A percentile compares a stretch with the other conserved stretches of the same genome.
phyloP scores from a whole-genome alignment of 1,140 invertebrate species.

The Pseudomyrmex dendroicus region DNA sequence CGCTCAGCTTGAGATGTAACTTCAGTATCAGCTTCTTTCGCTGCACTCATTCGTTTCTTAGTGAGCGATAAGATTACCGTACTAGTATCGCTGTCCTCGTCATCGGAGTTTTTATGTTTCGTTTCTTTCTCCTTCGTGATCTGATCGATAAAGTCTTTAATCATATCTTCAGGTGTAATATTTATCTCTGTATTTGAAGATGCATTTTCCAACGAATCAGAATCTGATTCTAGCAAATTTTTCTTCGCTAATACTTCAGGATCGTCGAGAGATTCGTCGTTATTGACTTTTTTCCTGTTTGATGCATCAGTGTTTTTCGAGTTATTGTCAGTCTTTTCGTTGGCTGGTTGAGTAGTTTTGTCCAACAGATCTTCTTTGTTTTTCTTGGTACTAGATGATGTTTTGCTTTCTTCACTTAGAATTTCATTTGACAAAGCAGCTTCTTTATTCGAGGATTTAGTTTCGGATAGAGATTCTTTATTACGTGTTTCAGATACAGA shows the following conservation, averaged over 20 bases:
- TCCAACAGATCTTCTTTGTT: neutral
- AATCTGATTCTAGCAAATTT: constrained; percentile 47
- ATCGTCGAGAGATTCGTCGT: constrained; percentile 3
- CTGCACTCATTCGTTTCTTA: neutral
- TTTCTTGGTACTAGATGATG: neutral
- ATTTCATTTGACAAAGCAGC: neutral
- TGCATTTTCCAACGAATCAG: constrained; percentile 24
- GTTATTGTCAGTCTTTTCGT: too few relatives aligned
- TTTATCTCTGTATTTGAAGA: neutral
- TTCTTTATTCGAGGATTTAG: too few relatives aligned
- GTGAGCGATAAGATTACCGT: neutral
- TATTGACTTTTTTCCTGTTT: neutral
- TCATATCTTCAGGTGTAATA: neutral
- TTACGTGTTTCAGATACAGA: too few relatives aligned
- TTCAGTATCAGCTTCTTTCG: neutral
- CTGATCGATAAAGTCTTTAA: neutral
- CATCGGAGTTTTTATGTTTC: too few relatives aligned
- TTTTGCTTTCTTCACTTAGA: neutral
- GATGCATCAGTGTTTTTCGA: neutral
- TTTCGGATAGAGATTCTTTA: neutral
- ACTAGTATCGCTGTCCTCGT: constrained; percentile 17
- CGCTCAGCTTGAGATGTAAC: neutral
- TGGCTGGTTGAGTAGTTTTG: neutral
- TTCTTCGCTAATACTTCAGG: constrained; percentile 43
- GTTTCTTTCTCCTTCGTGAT: neutral